These are phyloP conservation scores for Callaeas wilsoni DNA, from an alignment of 2,113 vertebrate species.

Conservation along the genomic window DNA sequence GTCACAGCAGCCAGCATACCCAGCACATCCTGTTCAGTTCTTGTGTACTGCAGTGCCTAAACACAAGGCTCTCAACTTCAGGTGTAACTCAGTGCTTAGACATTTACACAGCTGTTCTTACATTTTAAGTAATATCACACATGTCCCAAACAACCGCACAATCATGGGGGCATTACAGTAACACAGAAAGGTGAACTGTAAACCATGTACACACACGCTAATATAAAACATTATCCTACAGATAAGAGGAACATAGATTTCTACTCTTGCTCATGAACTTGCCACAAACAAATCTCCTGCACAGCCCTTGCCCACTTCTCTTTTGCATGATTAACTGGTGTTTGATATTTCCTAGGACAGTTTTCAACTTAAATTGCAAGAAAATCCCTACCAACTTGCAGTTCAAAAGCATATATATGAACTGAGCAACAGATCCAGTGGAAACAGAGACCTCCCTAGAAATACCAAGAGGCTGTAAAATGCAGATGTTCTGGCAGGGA, in stretches of 20 bases:
- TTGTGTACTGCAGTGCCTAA: background rate
- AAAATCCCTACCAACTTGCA: background rate
- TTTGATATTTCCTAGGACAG: background rate
- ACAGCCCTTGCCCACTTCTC: background rate
- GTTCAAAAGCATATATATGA: background rate
- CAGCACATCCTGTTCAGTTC: background rate
- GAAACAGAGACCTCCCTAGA: background rate
- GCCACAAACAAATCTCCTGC: background rate
- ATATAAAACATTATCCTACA: background rate
- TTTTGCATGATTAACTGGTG: background rate
- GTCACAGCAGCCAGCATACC: background rate
- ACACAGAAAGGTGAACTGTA: background rate
- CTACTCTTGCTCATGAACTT: background rate
- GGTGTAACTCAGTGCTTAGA: background rate
- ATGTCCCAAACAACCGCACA: background rate
- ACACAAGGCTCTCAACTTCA: background rate
- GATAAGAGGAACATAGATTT: background rate
- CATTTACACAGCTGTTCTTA: background rate
- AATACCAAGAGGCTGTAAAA: background rate
- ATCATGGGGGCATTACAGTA: background rate
- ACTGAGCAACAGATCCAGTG: background rate
- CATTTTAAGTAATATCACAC: background rate
- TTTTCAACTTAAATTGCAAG: background rate
- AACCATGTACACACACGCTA: background rate
- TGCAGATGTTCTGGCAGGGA: background rate